Evolutionary conservation across 1,140 invertebrate genomes (phyloP).

Genomic region (Pseudomyrmex sp.): DNA sequence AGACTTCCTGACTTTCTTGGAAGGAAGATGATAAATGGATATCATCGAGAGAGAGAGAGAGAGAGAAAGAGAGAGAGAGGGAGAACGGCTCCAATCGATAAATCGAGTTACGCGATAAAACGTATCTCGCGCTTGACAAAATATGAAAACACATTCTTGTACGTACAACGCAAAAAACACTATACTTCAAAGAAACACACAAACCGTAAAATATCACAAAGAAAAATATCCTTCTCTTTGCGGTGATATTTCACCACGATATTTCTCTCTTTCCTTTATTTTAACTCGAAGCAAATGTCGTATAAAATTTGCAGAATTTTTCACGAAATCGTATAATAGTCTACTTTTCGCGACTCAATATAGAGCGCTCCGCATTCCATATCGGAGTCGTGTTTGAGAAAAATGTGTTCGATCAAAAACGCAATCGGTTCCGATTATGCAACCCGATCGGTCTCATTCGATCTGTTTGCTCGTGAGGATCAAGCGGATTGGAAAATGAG

Average conservation of each 20-base stretch:
- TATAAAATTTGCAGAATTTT: neutral
- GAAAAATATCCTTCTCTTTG: neutral
- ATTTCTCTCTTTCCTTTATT: neutral
- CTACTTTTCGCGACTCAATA: neutral
- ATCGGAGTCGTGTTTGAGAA: too few relatives aligned
- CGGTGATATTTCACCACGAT: neutral
- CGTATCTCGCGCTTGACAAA: neutral
- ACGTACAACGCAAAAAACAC: neutral
- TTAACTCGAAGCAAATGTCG: neutral
- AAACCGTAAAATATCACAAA: neutral
- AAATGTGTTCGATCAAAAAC: neutral
- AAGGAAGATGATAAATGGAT: neutral
- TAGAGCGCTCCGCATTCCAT: too few relatives aligned
- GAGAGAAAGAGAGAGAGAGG: neutral
- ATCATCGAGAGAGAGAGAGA: neutral
- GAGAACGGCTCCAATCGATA: neutral
- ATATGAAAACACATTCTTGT: neutral
- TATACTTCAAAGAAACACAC: too few relatives aligned
- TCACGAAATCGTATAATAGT: neutral
- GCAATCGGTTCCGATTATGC: neutral
- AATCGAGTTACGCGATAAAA: conserved; percentile 15
- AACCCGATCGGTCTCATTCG: neutral
- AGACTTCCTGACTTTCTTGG: conserved; percentile 6
- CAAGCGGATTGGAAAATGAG: conserved; percentile 21
- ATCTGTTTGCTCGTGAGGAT: conserved; percentile 8